Percentiles rank a stretch among this genome's conserved stretches.
phyloP scores from a whole-genome alignment of 2,888 invertebrate species.

The Amblyteles armatorius region DNA sequence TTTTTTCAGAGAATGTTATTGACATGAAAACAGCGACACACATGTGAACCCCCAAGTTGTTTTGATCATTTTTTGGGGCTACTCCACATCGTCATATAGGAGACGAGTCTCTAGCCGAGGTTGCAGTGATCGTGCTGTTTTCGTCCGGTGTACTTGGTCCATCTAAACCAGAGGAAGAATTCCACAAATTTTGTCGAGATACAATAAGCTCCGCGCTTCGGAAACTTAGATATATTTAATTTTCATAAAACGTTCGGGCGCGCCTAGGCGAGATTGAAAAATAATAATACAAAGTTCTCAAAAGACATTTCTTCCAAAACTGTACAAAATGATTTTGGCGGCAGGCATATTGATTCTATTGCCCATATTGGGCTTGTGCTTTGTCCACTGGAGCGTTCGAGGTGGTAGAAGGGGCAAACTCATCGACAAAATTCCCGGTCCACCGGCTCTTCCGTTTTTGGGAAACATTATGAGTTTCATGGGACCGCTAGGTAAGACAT shows the following conservation, averaged over 20 bases:
- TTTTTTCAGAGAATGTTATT: slow-evolving; percentile 17
- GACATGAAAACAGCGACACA: slow-evolving; percentile 36
- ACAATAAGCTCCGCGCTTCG: background rate
- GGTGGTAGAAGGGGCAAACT: slow-evolving; percentile 75
- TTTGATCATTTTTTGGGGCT: slow-evolving; percentile 11
- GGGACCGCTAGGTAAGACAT: slow-evolving; percentile 72
- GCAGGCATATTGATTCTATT: slow-evolving; percentile 46
- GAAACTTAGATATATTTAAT: background rate
- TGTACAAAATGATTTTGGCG: slow-evolving; percentile 46
- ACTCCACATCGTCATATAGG: slow-evolving; percentile 31
- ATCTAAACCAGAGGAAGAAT: slow-evolving; percentile 11
- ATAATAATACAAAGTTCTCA: background rate
- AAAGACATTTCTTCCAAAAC: background rate
- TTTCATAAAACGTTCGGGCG: background rate
- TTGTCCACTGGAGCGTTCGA: slow-evolving; percentile 66
- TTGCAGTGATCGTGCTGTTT: slow-evolving; percentile 48
- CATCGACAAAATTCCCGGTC: slow-evolving; percentile 80
- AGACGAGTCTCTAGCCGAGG: slow-evolving; percentile 16
- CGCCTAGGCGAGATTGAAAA: background rate
- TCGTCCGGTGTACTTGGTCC: slow-evolving; percentile 35
- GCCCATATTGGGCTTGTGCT: slow-evolving; percentile 48
- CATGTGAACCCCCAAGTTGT: slow-evolving; percentile 7
- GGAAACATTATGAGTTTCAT: slow-evolving; percentile 77
- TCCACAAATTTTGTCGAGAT: background rate
- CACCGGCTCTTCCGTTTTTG: slow-evolving; percentile 76